Evolutionary conservation across 64 coral and sea anemone genomes (phyloP), one percentile per base, ranked within the genome.

Genomic region (Actinia tenebrosa): DNA sequence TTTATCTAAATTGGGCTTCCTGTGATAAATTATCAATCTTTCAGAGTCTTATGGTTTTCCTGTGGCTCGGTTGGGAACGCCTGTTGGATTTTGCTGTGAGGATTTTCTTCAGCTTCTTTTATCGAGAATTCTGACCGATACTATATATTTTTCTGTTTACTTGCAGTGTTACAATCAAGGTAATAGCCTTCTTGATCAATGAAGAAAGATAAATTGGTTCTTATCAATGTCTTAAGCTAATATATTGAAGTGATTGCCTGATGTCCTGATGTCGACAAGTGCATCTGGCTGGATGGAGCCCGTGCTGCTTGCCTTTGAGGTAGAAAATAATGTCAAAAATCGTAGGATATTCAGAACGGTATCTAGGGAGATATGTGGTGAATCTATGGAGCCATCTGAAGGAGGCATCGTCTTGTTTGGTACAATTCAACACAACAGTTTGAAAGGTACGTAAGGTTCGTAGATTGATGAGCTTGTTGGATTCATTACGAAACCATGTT

Each of bases 311-410:
- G 60, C 93, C 14, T 84, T 88, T 50, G 80, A 93, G 30, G 94
- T 90, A 61, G 53, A 71, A 14, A 93, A 66, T 43, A 81, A 87
- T 20, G 86, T 90, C 3, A 56, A 91, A 80, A 92, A 87, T 15
- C 78, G 88, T 37, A 88, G 97, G 4, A 93, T 86, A 60, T 99
- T 99, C 43, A 43, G 37, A 25, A 86, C 89, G 71, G 86, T 99
- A 22, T 84, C 97, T 7, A 87, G 97, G 37, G 97, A 90, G 0
- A 85, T 91, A 0, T 95, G 97, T 89, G 97, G 97, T 18, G 90
- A 99, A 84, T 88, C 90, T 44, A 93, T 95, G 93, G 93, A 99
- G 27, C 90, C 92, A 88, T 68, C 87, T 16, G 90, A 92, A 37
- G 91, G 75, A 43, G 84, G 87, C 43, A 25, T 93, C 17, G 89